These are phyloP conservation scores for Chydorus sphaericus DNA, from an alignment of 2,888 invertebrate species.

Conservation along the genomic window DNA sequence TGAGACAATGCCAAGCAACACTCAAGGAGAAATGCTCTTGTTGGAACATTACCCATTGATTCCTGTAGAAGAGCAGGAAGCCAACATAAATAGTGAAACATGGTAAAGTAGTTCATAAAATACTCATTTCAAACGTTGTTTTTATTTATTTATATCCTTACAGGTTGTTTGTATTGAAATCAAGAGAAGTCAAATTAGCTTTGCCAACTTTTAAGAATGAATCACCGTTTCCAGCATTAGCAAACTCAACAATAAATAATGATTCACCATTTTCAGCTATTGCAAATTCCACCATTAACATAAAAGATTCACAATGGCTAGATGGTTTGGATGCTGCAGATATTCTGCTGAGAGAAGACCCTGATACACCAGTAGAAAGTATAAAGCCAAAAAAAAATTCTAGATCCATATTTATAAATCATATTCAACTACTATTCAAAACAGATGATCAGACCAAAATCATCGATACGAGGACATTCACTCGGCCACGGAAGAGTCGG, in stretches of 20 bases:
- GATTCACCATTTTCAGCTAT: background rate
- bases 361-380: background rate
- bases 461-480: slow-evolving; percentile 1
- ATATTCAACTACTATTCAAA: background rate
- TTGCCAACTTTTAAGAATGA: background rate
- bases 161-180: background rate
- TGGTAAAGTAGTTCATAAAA: background rate
- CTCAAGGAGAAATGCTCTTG: background rate
- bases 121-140: background rate
- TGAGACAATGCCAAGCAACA: no score
- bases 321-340: background rate
- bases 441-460: background rate
- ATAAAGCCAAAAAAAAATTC: background rate
- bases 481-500: background rate
- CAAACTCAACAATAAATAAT: background rate
- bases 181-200: background rate
- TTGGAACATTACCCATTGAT: background rate
- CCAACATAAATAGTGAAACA: background rate
- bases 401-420: background rate
- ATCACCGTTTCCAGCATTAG: background rate
- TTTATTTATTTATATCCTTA: background rate
- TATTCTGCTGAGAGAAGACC: background rate
- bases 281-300: background rate
- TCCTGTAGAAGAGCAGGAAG: background rate
- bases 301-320: background rate